Percentiles rank a stretch among this genome's conserved stretches.
Conservation (phyloP, 2,888 invertebrate species). For the Tenthredo amoena region DNA sequence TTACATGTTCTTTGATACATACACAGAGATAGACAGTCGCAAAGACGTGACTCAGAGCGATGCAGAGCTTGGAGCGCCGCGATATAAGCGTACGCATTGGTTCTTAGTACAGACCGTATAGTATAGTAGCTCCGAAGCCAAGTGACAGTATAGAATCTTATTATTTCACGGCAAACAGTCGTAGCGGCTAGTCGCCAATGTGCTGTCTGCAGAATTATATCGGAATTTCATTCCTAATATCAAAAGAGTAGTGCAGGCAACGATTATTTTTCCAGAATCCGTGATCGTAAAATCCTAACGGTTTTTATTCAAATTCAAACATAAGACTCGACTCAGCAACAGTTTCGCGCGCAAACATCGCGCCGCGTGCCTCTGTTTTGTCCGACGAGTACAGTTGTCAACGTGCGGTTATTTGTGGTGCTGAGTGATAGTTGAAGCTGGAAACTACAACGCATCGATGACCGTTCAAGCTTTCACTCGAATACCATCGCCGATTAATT, state of each 20-base stretch:
- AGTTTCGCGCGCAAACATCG: constrained; percentile 24
- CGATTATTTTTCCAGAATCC: background rate
- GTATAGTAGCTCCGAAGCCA: constrained; percentile 31
- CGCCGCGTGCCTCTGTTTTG: constrained; percentile 7
- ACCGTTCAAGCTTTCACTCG: background rate
- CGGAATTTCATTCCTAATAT: background rate
- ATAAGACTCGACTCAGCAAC: background rate
- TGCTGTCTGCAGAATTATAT: background rate
- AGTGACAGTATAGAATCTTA: constrained; percentile 23
- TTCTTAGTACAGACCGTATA: constrained; percentile 38
- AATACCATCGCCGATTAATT: background rate
- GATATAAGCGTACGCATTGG: constrained; percentile 43
- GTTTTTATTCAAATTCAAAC: constrained; percentile 6
- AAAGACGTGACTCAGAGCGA: constrained; percentile 41
- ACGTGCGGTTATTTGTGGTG: constrained; percentile 24
- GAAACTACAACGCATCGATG: background rate
- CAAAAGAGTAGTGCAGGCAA: background rate
- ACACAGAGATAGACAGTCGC: background rate
- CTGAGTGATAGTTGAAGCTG: constrained; percentile 15
- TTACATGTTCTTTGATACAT: constrained; percentile 33
- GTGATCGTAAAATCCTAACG: background rate
- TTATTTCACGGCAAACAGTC: constrained; percentile 45
- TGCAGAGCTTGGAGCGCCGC: constrained; percentile 33
- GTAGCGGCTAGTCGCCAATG: constrained; percentile 35
- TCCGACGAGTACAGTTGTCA: constrained; percentile 7